Base-by-base conservation (phyloP, 1,140 invertebrate genomes). In the Drosophila quadrilineata region DNA sequence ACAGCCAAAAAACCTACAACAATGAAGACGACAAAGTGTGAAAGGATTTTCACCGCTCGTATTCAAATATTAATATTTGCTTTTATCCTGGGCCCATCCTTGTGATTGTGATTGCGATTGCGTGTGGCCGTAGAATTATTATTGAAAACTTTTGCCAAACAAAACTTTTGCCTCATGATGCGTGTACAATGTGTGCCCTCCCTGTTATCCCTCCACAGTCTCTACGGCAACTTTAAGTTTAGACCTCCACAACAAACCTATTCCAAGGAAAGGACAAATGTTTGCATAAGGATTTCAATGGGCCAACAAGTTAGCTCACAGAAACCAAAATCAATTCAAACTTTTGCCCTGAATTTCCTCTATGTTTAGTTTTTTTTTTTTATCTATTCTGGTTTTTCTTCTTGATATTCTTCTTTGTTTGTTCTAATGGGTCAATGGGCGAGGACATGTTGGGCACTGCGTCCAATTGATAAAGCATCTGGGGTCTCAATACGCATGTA, bases 21-120 rank as follows among this genome's bases (percentile, higher is more conserved):
- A 2, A 9, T 26, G 12, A 10, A 14, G 43, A 64, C 48, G 71
- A 59, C 28, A 49, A 50, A 52, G 64, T 56, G 70, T 36, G 53
- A 84, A 84, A 79, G 79, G 79, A 85, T 85, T 84, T 52, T 50
- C n/a, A n/a, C 69, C 43, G 41, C 73, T 74, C 79, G 77, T 79
- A 79, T 84, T 79, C 73, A 74, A 84, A 85, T 85, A 79, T 84
- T 84, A 85, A 85, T 84, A 84, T 84, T 85, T 84, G 54, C 66
- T 58, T 64, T 63, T 31, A 43, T 3, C 26, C 57, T 40, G n/a
- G n/a, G 38, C 43, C 26, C 58, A 59, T 62, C 46, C 28, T 53
- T 68, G 46, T 63, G 71, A 45, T 54, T 71, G 67, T 41, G 35
- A 50, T 50, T 56, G 57, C 36, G 41, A 57, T 68, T 57, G 40